Base-by-base conservation (phyloP, 2,797 vertebrate species). In the Fringilla coelebs region DNA sequence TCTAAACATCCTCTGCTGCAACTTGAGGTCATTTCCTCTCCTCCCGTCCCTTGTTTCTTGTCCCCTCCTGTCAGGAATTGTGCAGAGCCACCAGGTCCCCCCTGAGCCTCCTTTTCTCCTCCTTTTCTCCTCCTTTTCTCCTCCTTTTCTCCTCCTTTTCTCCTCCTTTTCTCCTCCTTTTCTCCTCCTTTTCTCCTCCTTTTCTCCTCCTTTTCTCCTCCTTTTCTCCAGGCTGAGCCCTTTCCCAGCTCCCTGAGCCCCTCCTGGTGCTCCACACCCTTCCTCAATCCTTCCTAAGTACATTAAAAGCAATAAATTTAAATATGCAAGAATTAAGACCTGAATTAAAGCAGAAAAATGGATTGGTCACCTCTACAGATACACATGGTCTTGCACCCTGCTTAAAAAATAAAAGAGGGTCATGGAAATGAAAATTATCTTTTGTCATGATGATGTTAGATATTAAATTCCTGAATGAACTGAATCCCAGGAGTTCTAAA, bases 351-450 rank as follows among this genome's bases (percentile, higher is more conserved):
- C 11, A 2, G 24, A 17, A 80, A 71, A 40, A 32, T 22, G 3
- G 13, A 13, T 7, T 41, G 31, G 15, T 51, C 14, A 31, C 54
- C 84, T 79, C 32, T 45, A 45, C 15, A 66, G 63, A 40, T 2
- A 12, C 38, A 43, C 0, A 0, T 26, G 17, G 22, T 5, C 25
- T 15, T 54, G 4, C 4, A 40, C 8, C 24, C 3, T 46, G 25
- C 17, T 73, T 52, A 10, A 41, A 78, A 52, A 61, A 11, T 13
- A 12, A 32, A 11, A n/a, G 38, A 31, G 11, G 6, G 7, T 13
- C 7, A 28, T 17, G 16, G 54, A 46, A 78, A 9, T 54, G 19
- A n/a, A 65, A 55, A 77, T 3, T 10, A 15, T 9, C 5, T 61
- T 85, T 54, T 38, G 10, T 17, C 29, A 29, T 13, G 18, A 20